Conservation (phyloP, 2,797 vertebrate species). For the Toxotes lorentzi region DNA sequence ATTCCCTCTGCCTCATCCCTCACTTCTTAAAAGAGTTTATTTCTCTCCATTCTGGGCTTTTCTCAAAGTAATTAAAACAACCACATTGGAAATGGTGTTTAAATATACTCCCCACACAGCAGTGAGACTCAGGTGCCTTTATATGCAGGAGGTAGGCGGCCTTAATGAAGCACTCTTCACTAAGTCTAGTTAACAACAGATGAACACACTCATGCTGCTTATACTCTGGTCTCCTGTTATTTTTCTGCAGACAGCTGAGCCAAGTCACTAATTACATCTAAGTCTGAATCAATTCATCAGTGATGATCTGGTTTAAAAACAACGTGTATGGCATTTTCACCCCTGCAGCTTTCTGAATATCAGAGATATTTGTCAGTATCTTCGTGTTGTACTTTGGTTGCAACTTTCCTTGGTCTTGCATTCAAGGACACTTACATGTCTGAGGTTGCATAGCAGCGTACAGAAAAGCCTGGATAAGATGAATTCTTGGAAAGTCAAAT, state of each 20-base stretch:
- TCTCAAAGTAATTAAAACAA: slow-evolving; percentile 56
- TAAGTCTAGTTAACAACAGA: slow-evolving; percentile 58
- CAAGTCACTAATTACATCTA: slow-evolving; percentile 26
- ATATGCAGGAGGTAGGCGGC: slow-evolving; percentile 45
- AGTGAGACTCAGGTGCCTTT: slow-evolving; percentile 39
- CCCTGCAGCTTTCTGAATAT: background rate
- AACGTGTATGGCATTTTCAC: background rate
- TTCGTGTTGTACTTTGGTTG: background rate
- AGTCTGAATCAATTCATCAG: slow-evolving; percentile 31
- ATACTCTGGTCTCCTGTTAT: slow-evolving; percentile 12
- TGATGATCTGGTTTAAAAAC: slow-evolving; percentile 12
- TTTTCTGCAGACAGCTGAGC: slow-evolving; percentile 23
- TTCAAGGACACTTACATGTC: background rate
- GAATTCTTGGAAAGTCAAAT: background rate
- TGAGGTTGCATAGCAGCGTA: background rate
- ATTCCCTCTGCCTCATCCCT: slow-evolving; percentile 4
- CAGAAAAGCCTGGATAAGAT: background rate
- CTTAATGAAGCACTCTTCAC: slow-evolving; percentile 61
- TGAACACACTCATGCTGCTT: slow-evolving; percentile 43
- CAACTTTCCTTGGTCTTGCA: background rate
- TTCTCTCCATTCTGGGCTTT: slow-evolving; percentile 46
- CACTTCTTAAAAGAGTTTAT: slow-evolving; percentile 37
- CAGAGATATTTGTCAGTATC: background rate
- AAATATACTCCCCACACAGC: slow-evolving; percentile 32
- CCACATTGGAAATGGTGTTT: slow-evolving; percentile 13